Conservation (phyloP, 2,113 vertebrate species). For the Bubo scandiacus region DNA sequence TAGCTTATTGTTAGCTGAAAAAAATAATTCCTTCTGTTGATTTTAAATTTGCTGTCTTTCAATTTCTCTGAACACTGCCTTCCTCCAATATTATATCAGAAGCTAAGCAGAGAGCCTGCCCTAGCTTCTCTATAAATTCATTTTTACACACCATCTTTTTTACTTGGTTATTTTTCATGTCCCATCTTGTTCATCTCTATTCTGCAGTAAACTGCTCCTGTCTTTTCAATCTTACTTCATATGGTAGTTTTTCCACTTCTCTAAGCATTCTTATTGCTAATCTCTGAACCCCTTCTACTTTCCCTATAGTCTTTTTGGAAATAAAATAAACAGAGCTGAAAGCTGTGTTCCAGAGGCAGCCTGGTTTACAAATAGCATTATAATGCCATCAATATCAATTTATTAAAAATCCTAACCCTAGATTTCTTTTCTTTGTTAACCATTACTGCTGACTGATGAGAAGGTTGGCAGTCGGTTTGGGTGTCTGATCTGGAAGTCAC, state of each 20-base stretch:
- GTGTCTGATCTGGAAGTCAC: not conserved
- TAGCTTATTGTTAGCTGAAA: not conserved
- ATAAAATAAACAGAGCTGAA: slow-evolving; percentile 26
- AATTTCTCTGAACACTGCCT: not conserved
- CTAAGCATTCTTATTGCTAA: slow-evolving; percentile 30
- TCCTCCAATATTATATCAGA: not conserved
- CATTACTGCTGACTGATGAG: not conserved
- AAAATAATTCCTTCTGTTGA: slow-evolving; percentile 3
- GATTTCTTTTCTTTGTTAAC: not conserved
- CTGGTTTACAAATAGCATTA: slow-evolving; percentile 6
- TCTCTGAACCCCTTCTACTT: not conserved
- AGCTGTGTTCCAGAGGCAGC: not conserved
- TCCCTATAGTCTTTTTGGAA: not conserved
- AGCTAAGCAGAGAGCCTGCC: not conserved
- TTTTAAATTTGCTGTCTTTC: slow-evolving; percentile 30
- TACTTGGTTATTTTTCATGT: not conserved
- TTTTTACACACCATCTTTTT: not conserved
- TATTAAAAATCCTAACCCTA: not conserved
- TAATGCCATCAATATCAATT: slow-evolving; percentile 27
- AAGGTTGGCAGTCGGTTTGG: not conserved
- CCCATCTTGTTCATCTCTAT: slow-evolving; percentile 40
- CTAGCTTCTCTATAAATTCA: not conserved
- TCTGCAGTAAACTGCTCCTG: slow-evolving; percentile 39
- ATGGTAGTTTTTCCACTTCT: slow-evolving; percentile 38
- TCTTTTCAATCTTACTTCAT: slow-evolving; percentile 56